Evolutionary conservation across 2,888 invertebrate species (phyloP), one percentile per base, ranked within the genome.

Genomic region (Caenorhabditis imperialis): DNA sequence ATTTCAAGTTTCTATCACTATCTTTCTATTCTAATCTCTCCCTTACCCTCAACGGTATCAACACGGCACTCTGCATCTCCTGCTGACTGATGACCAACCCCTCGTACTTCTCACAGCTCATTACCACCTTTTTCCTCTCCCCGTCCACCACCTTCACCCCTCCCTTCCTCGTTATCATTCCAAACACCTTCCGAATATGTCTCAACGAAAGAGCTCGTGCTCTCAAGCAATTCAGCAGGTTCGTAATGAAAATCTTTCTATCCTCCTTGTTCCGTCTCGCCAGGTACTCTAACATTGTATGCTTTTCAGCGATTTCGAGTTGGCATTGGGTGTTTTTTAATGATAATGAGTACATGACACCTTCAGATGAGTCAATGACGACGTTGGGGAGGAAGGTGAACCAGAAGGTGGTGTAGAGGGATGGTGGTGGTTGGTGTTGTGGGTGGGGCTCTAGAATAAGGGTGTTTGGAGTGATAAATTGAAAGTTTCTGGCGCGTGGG

Each of bases 321-420:
- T 62, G 62, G 10, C 47, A 22, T 18, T 51, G n/a, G 4, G 38
- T 38, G 40, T 70, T 70, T 53, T 72, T 67, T 5, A 80, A 22
- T 0, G 50, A 35, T 1, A 80, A 25, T 37, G 74, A 61, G 35
- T 77, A 77, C 76, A 80, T 77, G 18, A 80, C 69, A 18, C 80
- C 80, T 1, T 57, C 53, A 0, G 57, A 33, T 1, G 80, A 74
- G 38, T 80, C 80, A 18, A 82, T 78, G 44, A 86, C 70, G 22
- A 84, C 60, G 51, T 84, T 75, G 10, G 84, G 83, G 0, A 79
- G 50, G 47, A 83, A 83, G 8, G 84, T 81, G 45, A 79, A 77
- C 84, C 84, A 86, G 27, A 74, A 76, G 8, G 70, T 74, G 3
- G 74, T 76, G 75, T 85, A 85, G 7, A 82, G 47, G 1, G 58